Base-by-base conservation (phyloP, 1,140 invertebrate species). In the Branchinecta lynchi region DNA sequence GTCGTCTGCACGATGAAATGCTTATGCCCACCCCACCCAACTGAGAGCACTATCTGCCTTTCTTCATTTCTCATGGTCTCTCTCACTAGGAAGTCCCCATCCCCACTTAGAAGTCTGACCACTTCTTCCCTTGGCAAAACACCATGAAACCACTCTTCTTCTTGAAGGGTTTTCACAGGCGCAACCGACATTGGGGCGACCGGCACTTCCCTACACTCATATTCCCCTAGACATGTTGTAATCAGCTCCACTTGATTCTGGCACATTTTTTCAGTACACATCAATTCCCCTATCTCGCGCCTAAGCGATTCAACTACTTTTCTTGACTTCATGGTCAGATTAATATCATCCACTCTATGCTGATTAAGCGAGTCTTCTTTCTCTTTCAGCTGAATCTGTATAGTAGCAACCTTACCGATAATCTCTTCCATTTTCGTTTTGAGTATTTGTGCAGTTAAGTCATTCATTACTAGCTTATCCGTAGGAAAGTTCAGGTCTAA, bases 1-100 rank as follows among this genome's bases (percentile, higher is more conserved):
- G 92, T 93, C 21, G 89, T 93, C 82, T 98, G 94, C 68, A 98
- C 93, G 73, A 98, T 97, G 77, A 97, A 97, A 81, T 98, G 95
- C 78, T 95, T 94, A 75, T 94, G 91, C 8, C 90, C 90, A 70
- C 92, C 89, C 94, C 94, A 97, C 77, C 88, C 92, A 0, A 96
- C 93, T 10, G 93, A 96, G 32, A 98, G 77, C 66, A 98, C 95
- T 71, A 93, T 90, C 71, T 94, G 89, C 76, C 90, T 85, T 77
- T 95, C 89, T 77, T 93, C 87, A 77, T 92, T 96, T 78, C 88
- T 85, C n/a, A 87, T 91, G 60, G 93, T 96, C 81, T 96, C 92
- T 32, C 94, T 83, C 44, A 98, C 93, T 67, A 98, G 81, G 79
- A 93, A 98, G 77, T 98, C 93, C 0, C 94, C 94, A 75, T 97